Conservation (phyloP, 2,113 vertebrate species). For the Neomonachus schauinslandi region DNA sequence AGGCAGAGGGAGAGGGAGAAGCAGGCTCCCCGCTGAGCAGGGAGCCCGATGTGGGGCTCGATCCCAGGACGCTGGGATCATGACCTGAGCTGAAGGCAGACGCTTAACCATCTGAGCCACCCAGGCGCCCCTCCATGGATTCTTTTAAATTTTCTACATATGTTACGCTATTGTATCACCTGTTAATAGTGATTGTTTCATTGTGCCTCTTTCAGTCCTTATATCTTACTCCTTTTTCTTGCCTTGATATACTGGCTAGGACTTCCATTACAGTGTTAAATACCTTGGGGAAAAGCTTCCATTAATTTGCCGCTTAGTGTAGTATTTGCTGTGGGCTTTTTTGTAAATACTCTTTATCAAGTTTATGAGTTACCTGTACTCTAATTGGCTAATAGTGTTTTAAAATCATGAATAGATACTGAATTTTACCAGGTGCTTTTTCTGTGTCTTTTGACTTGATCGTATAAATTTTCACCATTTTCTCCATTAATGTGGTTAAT, state of each 20-base stretch:
- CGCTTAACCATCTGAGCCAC: too few relatives aligned
- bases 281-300: not conserved
- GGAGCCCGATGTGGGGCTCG: too few relatives aligned
- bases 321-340: not conserved
- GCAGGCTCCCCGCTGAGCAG: too few relatives aligned
- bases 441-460: not conserved
- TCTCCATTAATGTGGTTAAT: not conserved
- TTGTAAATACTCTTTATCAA: not conserved
- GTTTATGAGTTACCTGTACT: not conserved
- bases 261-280: not conserved
- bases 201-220: not conserved
- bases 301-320: not conserved
- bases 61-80: too few relatives aligned
- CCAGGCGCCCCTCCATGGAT: too few relatives aligned
- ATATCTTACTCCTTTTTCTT: not conserved
- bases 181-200: not conserved
- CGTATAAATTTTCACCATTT: not conserved
- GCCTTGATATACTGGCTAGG: not conserved
- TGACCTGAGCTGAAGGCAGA: too few relatives aligned
- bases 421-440: not conserved
- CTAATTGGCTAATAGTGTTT: not conserved
- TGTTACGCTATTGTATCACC: not conserved
- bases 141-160: not conserved
- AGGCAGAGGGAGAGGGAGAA: too few relatives aligned
- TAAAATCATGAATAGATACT: not conserved